Evolutionary conservation across 64 coral and sea anemone species (phyloP).

Genomic region (Platygyra sinensis): DNA sequence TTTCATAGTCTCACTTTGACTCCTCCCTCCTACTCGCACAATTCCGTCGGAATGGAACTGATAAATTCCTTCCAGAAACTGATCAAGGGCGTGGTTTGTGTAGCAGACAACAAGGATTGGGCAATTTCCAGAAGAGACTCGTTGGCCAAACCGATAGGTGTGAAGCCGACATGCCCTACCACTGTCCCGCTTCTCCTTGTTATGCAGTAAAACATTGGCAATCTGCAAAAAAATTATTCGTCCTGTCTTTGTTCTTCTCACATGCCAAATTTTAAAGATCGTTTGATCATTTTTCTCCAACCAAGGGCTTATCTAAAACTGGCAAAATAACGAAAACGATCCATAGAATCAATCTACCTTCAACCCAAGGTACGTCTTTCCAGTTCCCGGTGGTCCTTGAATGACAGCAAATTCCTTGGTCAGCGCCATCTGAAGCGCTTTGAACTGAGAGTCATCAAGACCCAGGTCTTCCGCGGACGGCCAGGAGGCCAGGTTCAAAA

Average conservation of each 20-base stretch:
- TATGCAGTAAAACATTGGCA: constrained; percentile 67
- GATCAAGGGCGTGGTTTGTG: constrained; percentile 84
- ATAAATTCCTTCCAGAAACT: constrained; percentile 77
- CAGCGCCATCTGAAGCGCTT: constrained; percentile 69
- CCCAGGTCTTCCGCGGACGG: constrained; percentile 67
- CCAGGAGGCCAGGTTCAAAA: constrained; percentile 57
- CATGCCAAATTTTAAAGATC: too few relatives aligned
- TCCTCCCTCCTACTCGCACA: constrained; percentile 67
- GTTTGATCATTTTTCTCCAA: too few relatives aligned
- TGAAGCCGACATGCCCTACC: background rate
- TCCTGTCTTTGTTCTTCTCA: background rate
- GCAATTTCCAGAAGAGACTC: too few relatives aligned
- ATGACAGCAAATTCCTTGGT: constrained; percentile 88
- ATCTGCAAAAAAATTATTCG: constrained; percentile 35
- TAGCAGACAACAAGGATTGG: constrained; percentile 68
- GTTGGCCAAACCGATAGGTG: too few relatives aligned
- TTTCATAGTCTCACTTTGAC: constrained; percentile 66
- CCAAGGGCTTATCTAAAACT: too few relatives aligned
- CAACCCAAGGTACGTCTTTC: constrained; percentile 81
- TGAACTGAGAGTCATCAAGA: constrained; percentile 76
- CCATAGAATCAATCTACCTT: constrained; percentile 54
- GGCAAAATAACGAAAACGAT: too few relatives aligned
- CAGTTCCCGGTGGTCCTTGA: constrained; percentile 81
- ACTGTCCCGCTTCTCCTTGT: constrained; percentile 49
- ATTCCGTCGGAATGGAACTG: constrained; percentile 56